phyloP scores from a whole-genome alignment of 2,888 invertebrate species.

The Lissonota sp. region DNA sequence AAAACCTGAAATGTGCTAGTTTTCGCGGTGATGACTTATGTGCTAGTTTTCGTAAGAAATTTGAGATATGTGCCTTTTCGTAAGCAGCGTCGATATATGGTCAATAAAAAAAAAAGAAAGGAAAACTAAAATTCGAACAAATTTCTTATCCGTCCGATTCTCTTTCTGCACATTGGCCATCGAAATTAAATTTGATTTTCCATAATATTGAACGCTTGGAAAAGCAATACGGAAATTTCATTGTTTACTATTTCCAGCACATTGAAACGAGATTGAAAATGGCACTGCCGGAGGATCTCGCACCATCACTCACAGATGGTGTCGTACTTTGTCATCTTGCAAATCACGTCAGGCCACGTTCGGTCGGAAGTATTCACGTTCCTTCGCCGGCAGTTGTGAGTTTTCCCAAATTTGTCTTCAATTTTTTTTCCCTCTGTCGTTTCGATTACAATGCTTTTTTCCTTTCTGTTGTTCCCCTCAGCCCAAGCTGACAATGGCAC shows the following conservation, averaged over 20 bases:
- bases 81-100: no score
- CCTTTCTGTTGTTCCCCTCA: constrained; percentile 84
- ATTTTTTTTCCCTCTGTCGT: neutral
- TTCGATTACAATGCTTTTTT: constrained; percentile 13
- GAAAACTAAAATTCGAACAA: neutral
- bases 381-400: constrained; percentile 96
- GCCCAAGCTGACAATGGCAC: constrained; percentile 97
- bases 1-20: no score
- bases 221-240: no score
- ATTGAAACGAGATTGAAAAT: constrained; percentile 96
- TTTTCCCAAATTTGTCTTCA: constrained; percentile 61
- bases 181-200: no score
- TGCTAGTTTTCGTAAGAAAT: no score
- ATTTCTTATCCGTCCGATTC: neutral
- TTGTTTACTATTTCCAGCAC: constrained; percentile 86
- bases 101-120: no score
- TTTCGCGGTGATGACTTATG: no score
- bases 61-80: no score
- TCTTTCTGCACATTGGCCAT: neutral
- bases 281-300: constrained; percentile 93
- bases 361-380: constrained; percentile 97
- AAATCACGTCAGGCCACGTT: constrained; percentile 95
- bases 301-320: constrained; percentile 94
- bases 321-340: constrained; percentile 97
- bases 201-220: no score